Percentiles rank a stretch among this genome's conserved stretches.
These are phyloP conservation scores for Tipula lateralis DNA, from an alignment of 2,888 invertebrate species.

Conservation along the genomic window DNA sequence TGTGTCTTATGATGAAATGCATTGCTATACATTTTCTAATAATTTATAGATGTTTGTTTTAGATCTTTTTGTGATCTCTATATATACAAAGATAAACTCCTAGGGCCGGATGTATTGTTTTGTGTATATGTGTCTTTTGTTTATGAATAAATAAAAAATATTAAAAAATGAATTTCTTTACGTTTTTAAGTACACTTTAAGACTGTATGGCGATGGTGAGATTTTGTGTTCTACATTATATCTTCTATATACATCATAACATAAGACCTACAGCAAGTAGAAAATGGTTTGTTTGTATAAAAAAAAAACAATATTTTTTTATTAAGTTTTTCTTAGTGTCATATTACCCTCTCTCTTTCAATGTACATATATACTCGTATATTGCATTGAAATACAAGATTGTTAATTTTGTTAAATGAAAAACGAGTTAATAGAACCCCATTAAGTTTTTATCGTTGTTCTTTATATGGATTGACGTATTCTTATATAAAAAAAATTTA, in stretches of 20 bases:
- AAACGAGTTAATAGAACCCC: not conserved
- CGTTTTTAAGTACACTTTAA: slow-evolving; percentile 13
- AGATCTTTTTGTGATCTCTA: not conserved
- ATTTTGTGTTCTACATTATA: not conserved
- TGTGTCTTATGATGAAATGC: slow-evolving; percentile 24
- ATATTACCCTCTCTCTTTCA: not conserved
- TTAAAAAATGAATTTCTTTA: not conserved
- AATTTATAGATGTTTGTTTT: not conserved
- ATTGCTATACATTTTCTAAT: not conserved
- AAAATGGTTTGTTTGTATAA: not conserved
- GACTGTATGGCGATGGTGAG: not conserved
- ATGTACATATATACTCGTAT: not conserved
- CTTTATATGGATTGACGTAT: no score
- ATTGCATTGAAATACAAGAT: not conserved
- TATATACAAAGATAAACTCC: not conserved
- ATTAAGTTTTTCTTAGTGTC: not conserved
- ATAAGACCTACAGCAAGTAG: slow-evolving; percentile 19
- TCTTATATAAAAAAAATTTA: no score
- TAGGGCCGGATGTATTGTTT: not conserved
- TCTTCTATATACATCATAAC: not conserved
- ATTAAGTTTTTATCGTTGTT: not conserved
- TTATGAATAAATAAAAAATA: not conserved
- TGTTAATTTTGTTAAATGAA: not conserved
- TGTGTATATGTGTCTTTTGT: slow-evolving; percentile 2
- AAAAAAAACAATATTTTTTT: not conserved